phyloP scores from a whole-genome alignment of 2,888 invertebrate genomes.

The Venustoraphidia nigricollis region DNA sequence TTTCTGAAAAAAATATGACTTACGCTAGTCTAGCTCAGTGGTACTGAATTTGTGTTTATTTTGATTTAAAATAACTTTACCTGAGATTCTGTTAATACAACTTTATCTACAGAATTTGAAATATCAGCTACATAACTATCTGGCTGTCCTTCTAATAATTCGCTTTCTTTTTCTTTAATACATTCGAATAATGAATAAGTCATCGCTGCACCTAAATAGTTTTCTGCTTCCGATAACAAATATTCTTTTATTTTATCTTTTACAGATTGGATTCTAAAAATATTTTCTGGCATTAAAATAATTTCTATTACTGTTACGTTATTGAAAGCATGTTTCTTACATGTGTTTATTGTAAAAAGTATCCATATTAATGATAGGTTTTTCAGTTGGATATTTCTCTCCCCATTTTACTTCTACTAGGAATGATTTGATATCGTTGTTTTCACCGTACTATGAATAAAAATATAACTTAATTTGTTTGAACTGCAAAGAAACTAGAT shows the following conservation, averaged over 20 bases:
- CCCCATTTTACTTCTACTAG: slow-evolving; percentile 81
- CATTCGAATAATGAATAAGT: slow-evolving; percentile 88
- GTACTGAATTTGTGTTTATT: background rate
- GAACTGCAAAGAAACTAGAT: background rate
- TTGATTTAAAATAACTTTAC: slow-evolving; percentile 3
- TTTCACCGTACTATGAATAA: slow-evolving; percentile 58
- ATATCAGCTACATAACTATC: slow-evolving; percentile 31
- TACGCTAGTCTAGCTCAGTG: no score
- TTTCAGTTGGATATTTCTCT: slow-evolving; percentile 67
- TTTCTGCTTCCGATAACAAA: slow-evolving; percentile 56
- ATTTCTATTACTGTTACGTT: background rate
- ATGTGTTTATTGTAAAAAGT: slow-evolving; percentile 87
- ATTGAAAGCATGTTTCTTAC: slow-evolving; percentile 37
- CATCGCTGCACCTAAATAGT: slow-evolving; percentile 82
- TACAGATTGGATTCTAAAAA: slow-evolving; percentile 42
- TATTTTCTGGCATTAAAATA: background rate
- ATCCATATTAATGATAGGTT: slow-evolving; percentile 70
- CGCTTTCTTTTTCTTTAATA: slow-evolving; percentile 64
- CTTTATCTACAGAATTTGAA: slow-evolving; percentile 35
- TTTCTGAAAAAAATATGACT: no score
- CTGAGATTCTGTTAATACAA: slow-evolving; percentile 1
- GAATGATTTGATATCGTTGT: slow-evolving; percentile 64
- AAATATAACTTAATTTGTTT: slow-evolving; percentile 8
- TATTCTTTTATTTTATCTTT: slow-evolving; percentile 51
- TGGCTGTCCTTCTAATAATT: slow-evolving; percentile 56